Base-by-base conservation (phyloP, 2,888 invertebrate species). In the Notodromas monacha region DNA sequence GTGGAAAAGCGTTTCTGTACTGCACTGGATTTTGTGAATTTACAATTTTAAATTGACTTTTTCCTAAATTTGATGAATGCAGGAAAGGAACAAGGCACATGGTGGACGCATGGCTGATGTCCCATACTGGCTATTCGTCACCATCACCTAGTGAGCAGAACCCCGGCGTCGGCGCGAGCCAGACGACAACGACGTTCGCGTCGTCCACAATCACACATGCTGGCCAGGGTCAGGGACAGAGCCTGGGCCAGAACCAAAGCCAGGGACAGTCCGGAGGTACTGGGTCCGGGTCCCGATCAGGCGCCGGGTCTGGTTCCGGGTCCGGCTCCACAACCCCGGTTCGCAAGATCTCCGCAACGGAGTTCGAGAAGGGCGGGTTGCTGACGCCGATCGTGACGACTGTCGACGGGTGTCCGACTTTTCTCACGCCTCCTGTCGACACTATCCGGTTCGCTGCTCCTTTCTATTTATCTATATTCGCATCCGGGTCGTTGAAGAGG, bases 251-350 rank as follows among this genome's bases (percentile, higher is more conserved):
- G n/a, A n/a, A n/a, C n/a, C n/a, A n/a, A n/a, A n/a, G n/a, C n/a
- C n/a, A n/a, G n/a, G n/a, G n/a, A n/a, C n/a, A n/a, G n/a, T n/a
- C n/a, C n/a, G n/a, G n/a, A n/a, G n/a, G n/a, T n/a, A n/a, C n/a
- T n/a, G n/a, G n/a, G n/a, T n/a, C n/a, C n/a, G n/a, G n/a, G n/a
- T n/a, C n/a, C n/a, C n/a, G n/a, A n/a, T n/a, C n/a, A n/a, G 12
- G 26, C 26, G 13, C 4, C 26, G 13, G n/a, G 34, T 64, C 69
- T 32, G 56, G 64, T 34, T 63, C 66, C 26, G 68, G 69, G 34
- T 74, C 73, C 3, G 81, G 79, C 4, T 74, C 77, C 31, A 76
- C 81, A 37, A 84, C 84, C 33, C 86, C 84, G 30, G 81, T 84
- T 39, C 63, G 72, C 54, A 65, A 60, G 58, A 81, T 86, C 49